phyloP scores from a whole-genome alignment of 1,140 invertebrate genomes.

The Brachionus paranguensis region DNA sequence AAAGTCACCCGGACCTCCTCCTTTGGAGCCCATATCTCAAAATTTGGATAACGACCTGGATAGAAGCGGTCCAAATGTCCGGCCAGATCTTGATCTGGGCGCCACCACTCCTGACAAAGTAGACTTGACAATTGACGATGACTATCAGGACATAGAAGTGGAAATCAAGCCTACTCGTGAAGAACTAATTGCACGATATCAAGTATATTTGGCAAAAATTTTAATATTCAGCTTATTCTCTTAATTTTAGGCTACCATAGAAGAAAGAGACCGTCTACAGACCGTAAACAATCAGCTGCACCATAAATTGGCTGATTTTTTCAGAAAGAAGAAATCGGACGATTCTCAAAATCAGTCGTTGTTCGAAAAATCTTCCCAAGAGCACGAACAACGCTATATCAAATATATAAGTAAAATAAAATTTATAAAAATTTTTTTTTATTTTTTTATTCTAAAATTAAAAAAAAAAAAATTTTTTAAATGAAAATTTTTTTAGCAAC shows the following conservation, averaged over 20 bases:
- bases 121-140: slow-evolving; percentile 18
- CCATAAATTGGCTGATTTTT: slow-evolving; percentile 53
- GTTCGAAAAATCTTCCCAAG: slow-evolving; percentile 51
- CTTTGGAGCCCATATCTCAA: slow-evolving; percentile 21
- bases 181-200: slow-evolving; percentile 50
- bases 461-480: background rate
- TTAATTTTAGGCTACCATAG: slow-evolving; percentile 46
- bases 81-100: background rate
- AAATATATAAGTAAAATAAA: slow-evolving; percentile 54
- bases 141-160: slow-evolving; percentile 42
- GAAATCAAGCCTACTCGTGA: slow-evolving; percentile 48
- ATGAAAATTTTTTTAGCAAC: background rate
- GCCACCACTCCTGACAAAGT: slow-evolving; percentile 1
- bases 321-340: slow-evolving; percentile 54
- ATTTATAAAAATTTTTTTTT: background rate
- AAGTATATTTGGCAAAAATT: slow-evolving; percentile 44
- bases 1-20: slow-evolving; percentile 2
- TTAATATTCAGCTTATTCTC: background rate
- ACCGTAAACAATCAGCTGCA: slow-evolving; percentile 51
- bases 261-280: slow-evolving; percentile 49
- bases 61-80: background rate
- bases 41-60: background rate
- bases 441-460: background rate
- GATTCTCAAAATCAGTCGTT: slow-evolving; percentile 46
- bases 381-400: slow-evolving; percentile 54